Evolutionary conservation across 2,888 invertebrate genomes (phyloP).

Genomic region (Anoncus sp.): DNA sequence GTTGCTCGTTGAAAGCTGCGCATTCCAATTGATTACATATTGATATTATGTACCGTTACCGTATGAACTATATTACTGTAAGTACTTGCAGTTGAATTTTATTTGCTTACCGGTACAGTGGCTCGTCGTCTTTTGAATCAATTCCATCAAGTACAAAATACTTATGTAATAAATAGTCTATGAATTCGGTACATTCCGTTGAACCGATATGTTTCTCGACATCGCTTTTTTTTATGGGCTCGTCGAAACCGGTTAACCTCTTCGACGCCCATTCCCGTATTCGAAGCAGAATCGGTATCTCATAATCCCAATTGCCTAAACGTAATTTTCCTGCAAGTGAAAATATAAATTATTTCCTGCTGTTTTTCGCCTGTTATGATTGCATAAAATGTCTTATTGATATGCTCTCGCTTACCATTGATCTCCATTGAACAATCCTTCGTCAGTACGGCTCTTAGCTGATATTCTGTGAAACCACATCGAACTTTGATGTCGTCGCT

Average conservation of each 20-base stretch:
- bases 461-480: neutral
- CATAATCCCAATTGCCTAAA: slow-evolving; percentile 1
- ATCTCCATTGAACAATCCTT: slow-evolving; percentile 21
- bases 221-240: slow-evolving; percentile 10
- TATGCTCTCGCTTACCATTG: slow-evolving; percentile 7
- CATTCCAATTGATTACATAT: slow-evolving; percentile 1
- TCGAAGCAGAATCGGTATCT: slow-evolving; percentile 7
- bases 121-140: neutral
- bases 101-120: slow-evolving; percentile 19
- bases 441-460: neutral
- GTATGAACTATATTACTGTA: slow-evolving; percentile 17
- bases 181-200: neutral
- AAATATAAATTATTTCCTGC: slow-evolving; percentile 2
- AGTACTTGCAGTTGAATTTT: slow-evolving; percentile 4
- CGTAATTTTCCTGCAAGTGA: slow-evolving; percentile 13
- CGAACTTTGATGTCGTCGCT: slow-evolving; percentile 7
- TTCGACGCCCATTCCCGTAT: neutral
- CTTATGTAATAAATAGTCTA: neutral
- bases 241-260: neutral
- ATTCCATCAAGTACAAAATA: neutral
- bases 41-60: slow-evolving; percentile 10
- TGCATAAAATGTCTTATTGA: neutral
- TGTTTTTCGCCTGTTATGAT: too few species aligned
- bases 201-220: neutral
- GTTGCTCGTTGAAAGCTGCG: slow-evolving; percentile 11